Conservation (phyloP, 2,797 vertebrate species). For the Hippocampus kuda region DNA sequence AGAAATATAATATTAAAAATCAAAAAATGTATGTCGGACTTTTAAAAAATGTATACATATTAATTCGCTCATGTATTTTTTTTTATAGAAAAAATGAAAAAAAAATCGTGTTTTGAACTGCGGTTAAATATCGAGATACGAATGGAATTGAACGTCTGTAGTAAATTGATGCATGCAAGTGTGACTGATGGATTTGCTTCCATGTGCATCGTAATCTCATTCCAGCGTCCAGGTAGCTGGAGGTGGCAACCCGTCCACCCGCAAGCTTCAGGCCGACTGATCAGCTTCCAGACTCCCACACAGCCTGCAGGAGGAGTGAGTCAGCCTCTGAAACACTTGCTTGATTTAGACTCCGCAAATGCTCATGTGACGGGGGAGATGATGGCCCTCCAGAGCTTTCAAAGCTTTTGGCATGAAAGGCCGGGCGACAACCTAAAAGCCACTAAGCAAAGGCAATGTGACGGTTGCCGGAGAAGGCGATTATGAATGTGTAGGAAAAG, state of each 20-base stretch:
- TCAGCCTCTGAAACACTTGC: constrained; percentile 30
- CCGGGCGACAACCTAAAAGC: constrained; percentile 60
- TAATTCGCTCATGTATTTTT: too few relatives aligned
- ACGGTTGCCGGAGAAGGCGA: background rate
- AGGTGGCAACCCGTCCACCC: constrained; percentile 42
- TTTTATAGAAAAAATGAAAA: too few relatives aligned
- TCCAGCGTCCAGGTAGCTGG: constrained; percentile 48
- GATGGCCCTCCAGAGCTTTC: constrained; percentile 43
- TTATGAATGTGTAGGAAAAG: background rate
- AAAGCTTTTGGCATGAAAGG: constrained; percentile 54
- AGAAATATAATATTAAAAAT: too few relatives aligned
- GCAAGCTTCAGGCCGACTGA: constrained; percentile 36
- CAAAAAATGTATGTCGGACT: too few relatives aligned
- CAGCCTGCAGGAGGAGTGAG: constrained; percentile 33
- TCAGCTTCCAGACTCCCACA: constrained; percentile 44
- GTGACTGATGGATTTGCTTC: constrained; percentile 35
- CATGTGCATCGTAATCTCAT: constrained; percentile 35
- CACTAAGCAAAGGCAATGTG: constrained; percentile 31
- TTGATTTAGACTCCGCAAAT: constrained; percentile 39
- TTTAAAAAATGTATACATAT: too few relatives aligned
- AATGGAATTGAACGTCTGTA: background rate
- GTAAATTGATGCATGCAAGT: constrained; percentile 19
- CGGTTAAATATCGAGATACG: background rate
- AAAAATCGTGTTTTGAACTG: background rate
- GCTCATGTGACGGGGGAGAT: constrained; percentile 19